phyloP scores from a whole-genome alignment of 2,888 invertebrate species.

The Zygogramma bicolorata region DNA sequence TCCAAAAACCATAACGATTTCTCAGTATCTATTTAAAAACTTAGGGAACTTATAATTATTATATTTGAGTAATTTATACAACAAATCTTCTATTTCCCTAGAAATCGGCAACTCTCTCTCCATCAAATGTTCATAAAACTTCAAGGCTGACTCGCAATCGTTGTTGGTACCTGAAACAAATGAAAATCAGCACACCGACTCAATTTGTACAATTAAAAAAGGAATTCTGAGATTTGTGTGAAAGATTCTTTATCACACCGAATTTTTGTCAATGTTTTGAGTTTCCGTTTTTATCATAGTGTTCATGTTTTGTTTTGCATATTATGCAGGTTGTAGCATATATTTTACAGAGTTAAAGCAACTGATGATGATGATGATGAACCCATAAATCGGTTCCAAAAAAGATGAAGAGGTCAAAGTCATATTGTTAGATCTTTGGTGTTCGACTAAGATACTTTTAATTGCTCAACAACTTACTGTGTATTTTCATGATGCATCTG shows the following conservation, averaged over 20 bases:
- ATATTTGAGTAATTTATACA: conserved; percentile 29
- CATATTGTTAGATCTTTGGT: background rate
- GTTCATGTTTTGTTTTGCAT: too few relatives aligned
- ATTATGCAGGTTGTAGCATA: too few relatives aligned
- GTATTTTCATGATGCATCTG: conserved; percentile 68
- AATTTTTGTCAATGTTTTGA: too few relatives aligned
- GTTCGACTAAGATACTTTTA: background rate
- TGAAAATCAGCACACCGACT: conserved; percentile 1
- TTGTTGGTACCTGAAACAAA: conserved; percentile 68
- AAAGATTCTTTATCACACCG: background rate
- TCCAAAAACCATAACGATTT: too few relatives aligned
- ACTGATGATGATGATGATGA: too few relatives aligned
- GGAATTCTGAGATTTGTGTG: background rate
- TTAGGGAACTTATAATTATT: conserved; percentile 28
- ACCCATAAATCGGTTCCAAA: background rate
- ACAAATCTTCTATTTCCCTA: conserved; percentile 25
- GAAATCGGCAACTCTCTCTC: conserved; percentile 32
- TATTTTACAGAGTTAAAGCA: too few relatives aligned
- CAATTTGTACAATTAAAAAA: too few relatives aligned
- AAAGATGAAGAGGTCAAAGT: background rate
- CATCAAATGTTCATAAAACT: conserved; percentile 67
- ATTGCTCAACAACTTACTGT: conserved; percentile 68
- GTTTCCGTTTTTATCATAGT: too few relatives aligned
- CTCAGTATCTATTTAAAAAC: conserved; percentile 23
- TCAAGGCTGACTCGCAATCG: conserved; percentile 65